Conservation (phyloP, 2,888 invertebrate species). For the Unio delphinus region DNA sequence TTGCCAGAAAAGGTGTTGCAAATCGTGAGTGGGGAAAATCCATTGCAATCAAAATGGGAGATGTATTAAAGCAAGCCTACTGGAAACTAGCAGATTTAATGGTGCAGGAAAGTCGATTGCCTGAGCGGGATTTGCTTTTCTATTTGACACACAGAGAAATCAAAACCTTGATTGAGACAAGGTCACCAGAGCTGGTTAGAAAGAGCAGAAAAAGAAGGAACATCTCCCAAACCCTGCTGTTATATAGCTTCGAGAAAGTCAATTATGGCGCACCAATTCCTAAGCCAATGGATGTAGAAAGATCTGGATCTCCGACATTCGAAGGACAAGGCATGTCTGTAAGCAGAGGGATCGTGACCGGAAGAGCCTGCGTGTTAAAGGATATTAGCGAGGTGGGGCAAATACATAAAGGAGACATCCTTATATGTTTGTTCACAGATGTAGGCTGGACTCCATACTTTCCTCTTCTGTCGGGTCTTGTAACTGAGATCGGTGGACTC, state of each 20-base stretch:
- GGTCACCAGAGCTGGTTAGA: constrained; percentile 73
- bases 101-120: constrained; percentile 77
- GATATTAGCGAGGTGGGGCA: constrained; percentile 77
- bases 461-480: constrained; percentile 82
- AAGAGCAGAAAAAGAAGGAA: constrained; percentile 80
- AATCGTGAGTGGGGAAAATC: constrained; percentile 79
- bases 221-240: constrained; percentile 71
- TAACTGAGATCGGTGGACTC: constrained; percentile 86
- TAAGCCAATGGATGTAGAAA: too few species aligned
- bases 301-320: constrained; percentile 1
- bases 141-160: constrained; percentile 80
- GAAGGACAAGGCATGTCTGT: constrained; percentile 78
- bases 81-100: constrained; percentile 76
- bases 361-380: constrained; percentile 81
- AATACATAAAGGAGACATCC: constrained; percentile 78
- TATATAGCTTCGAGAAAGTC: not conserved
- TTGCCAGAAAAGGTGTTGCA: constrained; percentile 76
- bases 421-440: constrained; percentile 84
- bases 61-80: constrained; percentile 77
- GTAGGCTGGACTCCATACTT: constrained; percentile 90
- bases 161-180: constrained; percentile 73
- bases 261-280: constrained; percentile 4
- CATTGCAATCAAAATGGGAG: constrained; percentile 69
- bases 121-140: constrained; percentile 78
- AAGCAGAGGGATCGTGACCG: constrained; percentile 79